Conservation (phyloP, 2,797 vertebrate genomes). For the Cichlasoma orientale region DNA sequence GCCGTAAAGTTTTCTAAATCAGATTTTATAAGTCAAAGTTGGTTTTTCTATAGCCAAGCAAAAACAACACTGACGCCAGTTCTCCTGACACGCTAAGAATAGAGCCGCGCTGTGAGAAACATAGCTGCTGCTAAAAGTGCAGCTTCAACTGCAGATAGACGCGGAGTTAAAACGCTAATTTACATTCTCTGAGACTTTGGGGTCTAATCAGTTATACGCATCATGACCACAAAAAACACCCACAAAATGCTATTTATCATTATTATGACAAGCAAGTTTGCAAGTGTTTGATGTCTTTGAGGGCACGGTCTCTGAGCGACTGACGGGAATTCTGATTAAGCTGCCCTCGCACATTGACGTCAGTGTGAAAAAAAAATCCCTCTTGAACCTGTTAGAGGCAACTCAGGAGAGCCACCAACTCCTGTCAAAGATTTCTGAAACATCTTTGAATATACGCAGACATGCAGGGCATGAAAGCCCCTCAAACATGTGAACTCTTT, state of each 20-base stretch:
- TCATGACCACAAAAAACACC: neutral
- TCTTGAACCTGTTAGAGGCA: neutral
- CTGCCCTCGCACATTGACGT: neutral
- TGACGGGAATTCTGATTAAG: neutral
- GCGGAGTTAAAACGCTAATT: neutral
- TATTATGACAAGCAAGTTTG: neutral
- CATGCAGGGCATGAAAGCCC: neutral
- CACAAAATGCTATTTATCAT: neutral
- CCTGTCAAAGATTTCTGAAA: neutral
- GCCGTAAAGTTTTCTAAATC: constrained; percentile 57
- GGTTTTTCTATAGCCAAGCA: constrained; percentile 48
- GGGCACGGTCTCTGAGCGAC: neutral
- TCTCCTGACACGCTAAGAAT: constrained; percentile 52
- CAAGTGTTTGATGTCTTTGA: neutral
- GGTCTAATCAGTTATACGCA: neutral
- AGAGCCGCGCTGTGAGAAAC: constrained; percentile 56
- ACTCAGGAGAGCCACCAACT: neutral
- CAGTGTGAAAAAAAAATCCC: neutral
- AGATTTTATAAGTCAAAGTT: constrained; percentile 56
- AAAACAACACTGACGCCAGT: constrained; percentile 58
- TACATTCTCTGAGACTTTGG: neutral
- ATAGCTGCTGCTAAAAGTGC: neutral
- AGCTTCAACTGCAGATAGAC: neutral
- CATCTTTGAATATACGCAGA: neutral
- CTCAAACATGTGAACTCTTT: neutral